A percentile compares a stretch with the other conserved stretches of the same genome.
Evolutionary conservation across 2,888 invertebrate genomes (phyloP).

Genomic region (Incurvaria masculella): DNA sequence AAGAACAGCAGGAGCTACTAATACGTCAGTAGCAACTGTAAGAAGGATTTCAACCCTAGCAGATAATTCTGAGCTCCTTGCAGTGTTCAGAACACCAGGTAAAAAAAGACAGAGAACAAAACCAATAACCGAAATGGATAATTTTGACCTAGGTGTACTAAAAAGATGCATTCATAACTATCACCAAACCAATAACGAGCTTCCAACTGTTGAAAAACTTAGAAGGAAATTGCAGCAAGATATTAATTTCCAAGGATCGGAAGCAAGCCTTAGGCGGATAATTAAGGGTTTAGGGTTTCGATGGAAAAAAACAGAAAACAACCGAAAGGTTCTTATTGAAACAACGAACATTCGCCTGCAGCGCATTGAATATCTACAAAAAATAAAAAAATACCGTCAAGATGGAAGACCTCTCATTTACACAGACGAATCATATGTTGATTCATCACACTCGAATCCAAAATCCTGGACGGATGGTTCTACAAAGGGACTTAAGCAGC

Average conservation of each 20-base stretch:
- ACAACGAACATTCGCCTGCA: conserved; percentile 3
- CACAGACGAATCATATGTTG: conserved; percentile 3
- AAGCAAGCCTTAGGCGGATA: not conserved
- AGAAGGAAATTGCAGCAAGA: conserved; percentile 9
- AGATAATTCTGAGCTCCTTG: not conserved
- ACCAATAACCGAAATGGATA: conserved; percentile 1
- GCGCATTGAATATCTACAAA: conserved; percentile 1
- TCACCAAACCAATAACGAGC: conserved; percentile 20
- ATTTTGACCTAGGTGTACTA: not conserved
- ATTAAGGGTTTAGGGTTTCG: conserved; percentile 1
- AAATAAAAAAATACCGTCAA: not conserved
- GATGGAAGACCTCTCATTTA: conserved; percentile 1
- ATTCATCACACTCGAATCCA: conserved; percentile 14
- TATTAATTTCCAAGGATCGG: conserved; percentile 13
- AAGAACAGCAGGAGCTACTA: conserved; percentile 2
- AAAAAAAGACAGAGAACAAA: not conserved
- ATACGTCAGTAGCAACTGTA: not conserved
- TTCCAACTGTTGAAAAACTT: conserved; percentile 18
- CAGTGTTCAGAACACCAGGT: conserved; percentile 1
- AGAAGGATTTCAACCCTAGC: not conserved
- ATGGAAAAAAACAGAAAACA: conserved; percentile 5
- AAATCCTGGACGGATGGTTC: conserved; percentile 14
- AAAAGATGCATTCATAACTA: conserved; percentile 21
- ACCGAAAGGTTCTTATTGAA: conserved; percentile 5
- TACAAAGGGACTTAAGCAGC: conserved; percentile 12